Evolutionary conservation across 2,113 vertebrate species (phyloP).

Genomic region (Labeo catla): DNA sequence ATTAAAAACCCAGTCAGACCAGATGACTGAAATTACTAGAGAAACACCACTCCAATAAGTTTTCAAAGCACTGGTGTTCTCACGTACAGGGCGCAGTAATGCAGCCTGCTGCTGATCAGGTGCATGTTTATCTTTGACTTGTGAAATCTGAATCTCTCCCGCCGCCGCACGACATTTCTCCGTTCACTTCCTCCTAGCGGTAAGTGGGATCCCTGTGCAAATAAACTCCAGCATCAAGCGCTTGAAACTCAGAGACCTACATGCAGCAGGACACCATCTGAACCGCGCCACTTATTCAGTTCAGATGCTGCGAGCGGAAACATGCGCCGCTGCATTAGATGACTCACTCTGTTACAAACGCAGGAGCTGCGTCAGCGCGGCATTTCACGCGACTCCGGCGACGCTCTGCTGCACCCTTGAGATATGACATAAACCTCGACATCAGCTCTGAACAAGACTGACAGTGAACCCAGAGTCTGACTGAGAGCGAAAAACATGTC

Average conservation of each 20-base stretch:
- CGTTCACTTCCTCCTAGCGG: slow-evolving; percentile 71
- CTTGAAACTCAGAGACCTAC: not conserved
- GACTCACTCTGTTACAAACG: not conserved
- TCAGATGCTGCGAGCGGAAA: slow-evolving; percentile 1
- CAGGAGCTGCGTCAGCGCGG: too few relatives aligned
- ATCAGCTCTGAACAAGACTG: not conserved
- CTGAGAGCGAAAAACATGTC: not conserved
- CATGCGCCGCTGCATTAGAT: not conserved
- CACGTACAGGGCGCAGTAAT: not conserved
- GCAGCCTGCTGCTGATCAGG: slow-evolving; percentile 63
- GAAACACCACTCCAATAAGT: not conserved
- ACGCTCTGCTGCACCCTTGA: not conserved
- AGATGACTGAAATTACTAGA: not conserved
- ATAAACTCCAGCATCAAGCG: slow-evolving; percentile 71
- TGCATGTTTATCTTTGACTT: slow-evolving; percentile 76
- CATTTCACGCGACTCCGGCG: too few relatives aligned
- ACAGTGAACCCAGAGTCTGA: not conserved
- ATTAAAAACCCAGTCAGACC: not conserved
- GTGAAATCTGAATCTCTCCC: slow-evolving; percentile 73
- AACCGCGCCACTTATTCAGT: not conserved
- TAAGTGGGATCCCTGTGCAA: slow-evolving; percentile 74
- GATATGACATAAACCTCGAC: not conserved
- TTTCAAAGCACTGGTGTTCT: not conserved
- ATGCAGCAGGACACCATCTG: not conserved
- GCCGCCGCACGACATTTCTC: too few relatives aligned